These are phyloP conservation scores for Yasuhikotakia modesta DNA, from an alignment of 2,797 vertebrate genomes.

Conservation along the genomic window DNA sequence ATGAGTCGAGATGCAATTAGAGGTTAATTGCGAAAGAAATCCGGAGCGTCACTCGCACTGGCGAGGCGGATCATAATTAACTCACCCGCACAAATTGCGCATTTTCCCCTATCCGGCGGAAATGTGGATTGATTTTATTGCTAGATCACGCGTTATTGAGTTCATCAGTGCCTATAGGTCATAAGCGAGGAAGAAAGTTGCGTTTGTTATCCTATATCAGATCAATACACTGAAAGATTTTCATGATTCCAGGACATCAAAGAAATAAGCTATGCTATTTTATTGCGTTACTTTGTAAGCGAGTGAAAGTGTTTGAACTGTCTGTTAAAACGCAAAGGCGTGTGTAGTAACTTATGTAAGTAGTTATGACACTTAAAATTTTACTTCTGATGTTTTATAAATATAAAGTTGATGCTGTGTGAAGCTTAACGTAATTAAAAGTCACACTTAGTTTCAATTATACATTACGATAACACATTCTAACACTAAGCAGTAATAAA, in stretches of 20 bases:
- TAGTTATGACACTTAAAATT: neutral
- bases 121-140: conserved; percentile 72
- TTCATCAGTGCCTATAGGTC: conserved; percentile 60
- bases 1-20: conserved; percentile 73
- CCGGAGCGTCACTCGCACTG: conserved; percentile 52
- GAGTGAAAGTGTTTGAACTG: conserved; percentile 17
- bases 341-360: neutral
- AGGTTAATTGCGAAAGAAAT: conserved; percentile 77
- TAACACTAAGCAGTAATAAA: too few relatives aligned
- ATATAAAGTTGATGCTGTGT: neutral
- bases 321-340: neutral
- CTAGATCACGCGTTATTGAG: conserved; percentile 56
- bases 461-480: too few relatives aligned
- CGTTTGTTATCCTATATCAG: conserved; percentile 30
- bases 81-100: conserved; percentile 56
- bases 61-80: conserved; percentile 70
- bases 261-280: conserved; percentile 33
- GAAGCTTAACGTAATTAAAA: neutral
- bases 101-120: conserved; percentile 62
- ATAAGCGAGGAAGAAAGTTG: conserved; percentile 41
- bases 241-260: conserved; percentile 2
- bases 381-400: too few relatives aligned
- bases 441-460: too few relatives aligned
- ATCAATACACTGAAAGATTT: conserved; percentile 44
- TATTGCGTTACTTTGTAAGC: conserved; percentile 36